Percentiles rank a stretch among this genome's conserved stretches.
These are phyloP conservation scores for Acromyrmex echinatior DNA, from an alignment of 1,140 invertebrate species.

Conservation along the genomic window DNA sequence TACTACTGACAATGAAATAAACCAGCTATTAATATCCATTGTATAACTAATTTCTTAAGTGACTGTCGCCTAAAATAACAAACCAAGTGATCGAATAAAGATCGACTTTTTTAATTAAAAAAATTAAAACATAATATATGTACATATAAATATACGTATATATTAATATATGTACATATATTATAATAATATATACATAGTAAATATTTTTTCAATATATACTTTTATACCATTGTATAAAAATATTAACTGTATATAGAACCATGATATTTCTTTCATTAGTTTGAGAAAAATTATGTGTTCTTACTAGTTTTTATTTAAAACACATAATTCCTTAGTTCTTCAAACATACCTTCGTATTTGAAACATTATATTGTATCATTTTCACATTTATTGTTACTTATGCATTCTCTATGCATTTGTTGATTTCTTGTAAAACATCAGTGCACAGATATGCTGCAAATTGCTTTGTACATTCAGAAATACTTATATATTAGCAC, in stretches of 20 bases:
- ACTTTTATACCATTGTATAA: background rate
- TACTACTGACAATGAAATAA: constrained; percentile 61
- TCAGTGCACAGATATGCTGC: background rate
- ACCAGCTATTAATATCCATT: background rate
- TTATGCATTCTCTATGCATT: background rate
- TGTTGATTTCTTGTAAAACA: background rate
- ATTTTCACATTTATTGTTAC: background rate
- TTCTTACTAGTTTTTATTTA: background rate
- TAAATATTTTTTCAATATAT: constrained; percentile 1
- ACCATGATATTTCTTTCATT: background rate
- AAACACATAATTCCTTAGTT: background rate
- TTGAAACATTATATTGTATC: background rate
- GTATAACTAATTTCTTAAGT: too few relatives aligned
- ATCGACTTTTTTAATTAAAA: background rate
- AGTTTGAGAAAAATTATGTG: background rate
- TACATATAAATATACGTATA: background rate
- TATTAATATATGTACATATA: background rate
- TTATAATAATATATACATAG: background rate
- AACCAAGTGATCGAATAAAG: background rate
- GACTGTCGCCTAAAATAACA: too few relatives aligned
- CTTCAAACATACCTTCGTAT: background rate
- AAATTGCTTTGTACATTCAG: background rate
- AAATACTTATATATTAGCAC: background rate
- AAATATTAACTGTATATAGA: background rate
- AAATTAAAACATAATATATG: background rate